Percentiles rank a stretch among this genome's conserved stretches.
Conservation (phyloP, 2,888 invertebrate genomes). For the Phaonia tiefii region DNA sequence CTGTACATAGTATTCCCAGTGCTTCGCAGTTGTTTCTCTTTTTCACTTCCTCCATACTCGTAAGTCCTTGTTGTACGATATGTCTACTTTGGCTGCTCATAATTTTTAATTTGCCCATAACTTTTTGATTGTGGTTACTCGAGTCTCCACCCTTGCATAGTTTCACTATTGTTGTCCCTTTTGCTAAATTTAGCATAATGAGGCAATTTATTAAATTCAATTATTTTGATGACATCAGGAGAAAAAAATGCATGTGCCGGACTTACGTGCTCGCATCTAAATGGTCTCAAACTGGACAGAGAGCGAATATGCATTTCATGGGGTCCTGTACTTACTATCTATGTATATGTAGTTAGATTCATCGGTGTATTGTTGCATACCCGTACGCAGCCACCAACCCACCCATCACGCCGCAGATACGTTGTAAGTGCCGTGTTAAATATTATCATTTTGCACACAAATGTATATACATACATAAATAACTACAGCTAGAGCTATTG, state of each 20-base stretch:
- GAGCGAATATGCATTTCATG: constrained; percentile 36
- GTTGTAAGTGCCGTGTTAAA: constrained; percentile 13
- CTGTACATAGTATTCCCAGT: too few relatives aligned
- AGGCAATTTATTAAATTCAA: constrained; percentile 81
- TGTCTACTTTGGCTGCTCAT: constrained; percentile 35
- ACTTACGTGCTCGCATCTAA: background rate
- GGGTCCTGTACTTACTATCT: background rate
- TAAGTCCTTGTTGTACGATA: too few relatives aligned
- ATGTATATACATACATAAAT: background rate
- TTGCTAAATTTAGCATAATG: constrained; percentile 74
- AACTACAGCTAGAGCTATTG: too few relatives aligned
- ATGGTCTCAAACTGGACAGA: background rate
- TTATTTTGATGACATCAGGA: constrained; percentile 79
- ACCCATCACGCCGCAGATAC: too few relatives aligned
- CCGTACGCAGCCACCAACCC: too few relatives aligned
- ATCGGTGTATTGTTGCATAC: background rate
- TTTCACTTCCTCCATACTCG: too few relatives aligned
- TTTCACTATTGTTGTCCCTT: constrained; percentile 34
- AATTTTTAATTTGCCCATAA: constrained; percentile 60
- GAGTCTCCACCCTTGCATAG: too few relatives aligned
- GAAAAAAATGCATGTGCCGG: background rate
- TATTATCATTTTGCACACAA: background rate
- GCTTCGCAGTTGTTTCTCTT: too few relatives aligned
- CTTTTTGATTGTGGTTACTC: constrained; percentile 20
- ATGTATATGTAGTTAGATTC: too few relatives aligned